phyloP scores from a whole-genome alignment of 2,888 invertebrate species.

The Hymenopus coronatus region DNA sequence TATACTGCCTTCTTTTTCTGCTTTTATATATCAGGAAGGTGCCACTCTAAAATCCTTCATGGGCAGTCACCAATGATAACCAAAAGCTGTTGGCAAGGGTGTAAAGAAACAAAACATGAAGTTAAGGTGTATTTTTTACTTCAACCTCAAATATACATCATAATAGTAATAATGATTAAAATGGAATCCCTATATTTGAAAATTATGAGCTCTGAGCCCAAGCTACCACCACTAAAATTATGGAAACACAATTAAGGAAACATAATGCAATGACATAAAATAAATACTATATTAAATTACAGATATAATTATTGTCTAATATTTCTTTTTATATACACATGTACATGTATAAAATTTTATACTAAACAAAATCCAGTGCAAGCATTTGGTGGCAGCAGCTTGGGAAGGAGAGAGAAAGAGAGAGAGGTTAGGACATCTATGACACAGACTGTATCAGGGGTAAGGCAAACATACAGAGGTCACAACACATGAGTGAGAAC shows the following conservation, averaged over 20 bases:
- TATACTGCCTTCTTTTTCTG: no score
- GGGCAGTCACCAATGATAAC: no score
- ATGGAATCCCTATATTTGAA: slow-evolving; percentile 32
- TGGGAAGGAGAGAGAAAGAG: slow-evolving; percentile 28
- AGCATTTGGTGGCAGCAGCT: slow-evolving; percentile 17
- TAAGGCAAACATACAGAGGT: slow-evolving; percentile 33
- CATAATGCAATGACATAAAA: slow-evolving; percentile 6
- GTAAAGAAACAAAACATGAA: slow-evolving; percentile 39
- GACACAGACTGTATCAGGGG: slow-evolving; percentile 24
- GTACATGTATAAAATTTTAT: neutral
- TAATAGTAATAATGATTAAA: slow-evolving; percentile 36
- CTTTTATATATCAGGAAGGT: no score
- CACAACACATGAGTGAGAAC: slow-evolving; percentile 46
- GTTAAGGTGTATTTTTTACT: slow-evolving; percentile 49
- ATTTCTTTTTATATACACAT: neutral
- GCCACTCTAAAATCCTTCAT: no score
- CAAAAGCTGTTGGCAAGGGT: neutral
- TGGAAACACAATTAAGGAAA: slow-evolving; percentile 15
- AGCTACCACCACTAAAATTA: slow-evolving; percentile 30
- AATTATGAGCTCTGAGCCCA: slow-evolving; percentile 26
- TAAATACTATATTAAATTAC: neutral
- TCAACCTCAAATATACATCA: slow-evolving; percentile 46
- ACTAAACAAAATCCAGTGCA: slow-evolving; percentile 7
- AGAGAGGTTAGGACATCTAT: slow-evolving; percentile 24
- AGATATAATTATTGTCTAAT: slow-evolving; percentile 20